A percentile compares a stretch with the other conserved stretches of the same genome.
Evolutionary conservation across 2,113 vertebrate genomes (phyloP).

Genomic region (Todiramphus chloris): DNA sequence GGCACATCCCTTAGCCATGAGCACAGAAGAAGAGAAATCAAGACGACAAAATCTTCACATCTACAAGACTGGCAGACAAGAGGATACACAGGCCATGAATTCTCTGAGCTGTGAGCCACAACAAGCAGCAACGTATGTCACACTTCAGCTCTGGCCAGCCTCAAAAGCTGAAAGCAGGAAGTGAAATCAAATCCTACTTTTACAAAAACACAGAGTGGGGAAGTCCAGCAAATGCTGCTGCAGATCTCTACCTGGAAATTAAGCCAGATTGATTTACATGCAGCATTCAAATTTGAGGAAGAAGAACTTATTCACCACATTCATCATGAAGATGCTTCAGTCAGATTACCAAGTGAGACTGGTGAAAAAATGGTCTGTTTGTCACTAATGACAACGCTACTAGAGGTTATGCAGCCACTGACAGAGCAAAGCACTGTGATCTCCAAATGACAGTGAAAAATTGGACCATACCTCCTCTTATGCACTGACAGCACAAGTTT

Average conservation of each 20-base stretch:
- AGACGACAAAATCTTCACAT: neutral
- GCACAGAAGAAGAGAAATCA: neutral
- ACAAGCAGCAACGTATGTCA: neutral
- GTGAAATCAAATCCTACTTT: neutral
- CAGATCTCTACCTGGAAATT: neutral
- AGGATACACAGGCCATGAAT: neutral
- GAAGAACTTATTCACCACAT: neutral
- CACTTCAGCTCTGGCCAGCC: neutral
- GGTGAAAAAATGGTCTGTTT: neutral
- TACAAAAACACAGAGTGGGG: neutral
- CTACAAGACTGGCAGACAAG: neutral
- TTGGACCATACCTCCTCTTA: neutral
- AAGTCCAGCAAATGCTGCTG: neutral
- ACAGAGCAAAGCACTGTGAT: neutral
- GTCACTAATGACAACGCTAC: neutral
- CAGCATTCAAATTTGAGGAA: neutral
- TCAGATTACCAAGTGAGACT: neutral
- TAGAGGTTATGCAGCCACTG: neutral
- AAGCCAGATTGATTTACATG: neutral
- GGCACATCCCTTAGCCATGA: neutral
- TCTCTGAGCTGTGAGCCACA: neutral
- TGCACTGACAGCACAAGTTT: neutral
- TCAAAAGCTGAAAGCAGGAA: neutral
- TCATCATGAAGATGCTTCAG: neutral
- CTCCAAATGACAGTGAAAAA: neutral